Conservation (phyloP, 2,888 invertebrate genomes). For the Nephrotoma appendiculata region DNA sequence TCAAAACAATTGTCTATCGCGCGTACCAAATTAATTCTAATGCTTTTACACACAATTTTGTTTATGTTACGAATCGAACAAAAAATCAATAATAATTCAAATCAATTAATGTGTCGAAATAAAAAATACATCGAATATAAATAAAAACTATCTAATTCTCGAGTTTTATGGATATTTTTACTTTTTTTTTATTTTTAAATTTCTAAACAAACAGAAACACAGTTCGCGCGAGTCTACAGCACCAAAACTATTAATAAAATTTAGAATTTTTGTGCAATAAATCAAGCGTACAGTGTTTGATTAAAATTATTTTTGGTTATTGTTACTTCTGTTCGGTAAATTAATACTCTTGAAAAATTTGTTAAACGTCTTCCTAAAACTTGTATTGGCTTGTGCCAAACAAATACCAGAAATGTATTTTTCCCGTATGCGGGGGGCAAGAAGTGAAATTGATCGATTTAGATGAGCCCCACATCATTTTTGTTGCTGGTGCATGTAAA, state of each 20-base stretch:
- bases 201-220: not conserved
- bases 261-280: not conserved
- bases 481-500: not conserved
- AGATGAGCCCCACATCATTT: not conserved
- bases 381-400: not conserved
- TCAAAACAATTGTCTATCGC: not conserved
- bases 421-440: not conserved
- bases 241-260: not conserved
- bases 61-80: not conserved
- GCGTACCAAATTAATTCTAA: not conserved
- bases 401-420: not conserved
- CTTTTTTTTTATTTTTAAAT: not conserved
- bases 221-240: not conserved
- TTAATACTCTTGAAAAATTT: not conserved
- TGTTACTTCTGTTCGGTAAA: not conserved
- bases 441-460: not conserved
- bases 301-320: not conserved
- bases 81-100: not conserved
- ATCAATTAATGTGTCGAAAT: not conserved
- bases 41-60: not conserved
- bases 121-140: not conserved
- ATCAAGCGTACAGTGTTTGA: not conserved
- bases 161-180: not conserved
- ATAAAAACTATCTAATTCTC: not conserved
- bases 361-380: too few relatives aligned